Evolutionary conservation across 2,113 vertebrate species (phyloP), one percentile per base, ranked within the genome.

Genomic region (Eupsittula cactorum): DNA sequence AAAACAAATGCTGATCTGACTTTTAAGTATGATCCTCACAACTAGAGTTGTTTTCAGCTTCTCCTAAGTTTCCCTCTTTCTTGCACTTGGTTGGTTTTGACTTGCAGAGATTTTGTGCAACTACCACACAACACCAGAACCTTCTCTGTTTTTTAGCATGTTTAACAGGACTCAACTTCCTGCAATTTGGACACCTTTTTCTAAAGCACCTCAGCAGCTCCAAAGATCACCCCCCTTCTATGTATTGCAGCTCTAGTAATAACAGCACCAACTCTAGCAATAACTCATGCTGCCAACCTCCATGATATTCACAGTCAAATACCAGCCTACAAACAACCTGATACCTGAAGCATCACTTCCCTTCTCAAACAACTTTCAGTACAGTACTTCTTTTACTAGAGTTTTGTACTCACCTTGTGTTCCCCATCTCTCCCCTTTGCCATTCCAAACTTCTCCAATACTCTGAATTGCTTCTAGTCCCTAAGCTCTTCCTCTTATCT

Each of bases 1-100:
- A 92, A 33, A 57, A 86, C 89, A 93, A 91, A 91, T 7, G 29
- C 81, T 82, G 77, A 94, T n/a, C 49, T 67, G 59, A 83, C 57
- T 81, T 8, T 53, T 95, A 69, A 63, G 49, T 35, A n/a, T 7
- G 12, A 82, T 33, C 59, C 41, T 85, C 39, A 25, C 44, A 68
- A 18, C 8, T 4, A 0, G 7, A 79, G 29, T 35, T 69, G 28
- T 42, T 94, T 70, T 78, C 78, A 82, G 14, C 7, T 8, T 67
- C 42, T 33, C 29, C 17, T 65, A 77, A 24, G 42, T 23, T 35
- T 83, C 11, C 35, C 35, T 87, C 67, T 65, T 91, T 69, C n/a
- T 52, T 74, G 49, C 20, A 42, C 44, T 67, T 47, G 28, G 14
- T 29, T 73, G 31, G 41, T 53, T 86, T 82, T 6, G 2, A 4